Conservation (phyloP, 2,113 vertebrate species). For the Kryptolebias marmoratus region DNA sequence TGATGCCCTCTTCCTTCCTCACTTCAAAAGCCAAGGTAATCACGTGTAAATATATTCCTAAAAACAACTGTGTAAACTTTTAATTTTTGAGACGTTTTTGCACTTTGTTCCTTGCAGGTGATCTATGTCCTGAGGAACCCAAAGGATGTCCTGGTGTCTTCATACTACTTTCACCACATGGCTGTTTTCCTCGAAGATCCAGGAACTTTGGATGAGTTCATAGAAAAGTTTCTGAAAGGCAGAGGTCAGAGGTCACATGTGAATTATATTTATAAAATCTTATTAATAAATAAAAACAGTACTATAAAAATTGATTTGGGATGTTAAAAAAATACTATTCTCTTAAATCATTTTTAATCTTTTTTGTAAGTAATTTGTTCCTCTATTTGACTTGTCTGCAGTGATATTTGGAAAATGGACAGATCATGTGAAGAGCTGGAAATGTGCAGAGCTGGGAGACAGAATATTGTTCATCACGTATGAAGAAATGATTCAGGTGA, state of each 20-base stretch:
- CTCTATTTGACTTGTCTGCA: conserved; percentile 34
- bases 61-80: not conserved
- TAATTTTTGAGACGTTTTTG: not conserved
- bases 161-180: conserved; percentile 82
- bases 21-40: conserved; percentile 85
- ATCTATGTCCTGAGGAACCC: conserved; percentile 46
- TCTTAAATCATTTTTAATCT: not conserved
- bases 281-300: not conserved
- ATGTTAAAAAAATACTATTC: not conserved
- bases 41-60: not conserved
- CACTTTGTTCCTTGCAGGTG: conserved; percentile 36
- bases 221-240: conserved; percentile 76
- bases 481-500: conserved; percentile 80
- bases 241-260: conserved; percentile 60
- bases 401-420: conserved; percentile 84
- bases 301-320: not conserved
- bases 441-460: conserved; percentile 64
- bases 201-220: conserved; percentile 82
- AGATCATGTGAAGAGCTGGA: conserved; percentile 82
- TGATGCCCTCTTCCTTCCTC: conserved; percentile 81
- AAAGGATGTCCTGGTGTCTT: conserved; percentile 81
- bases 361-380: not conserved
- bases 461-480: conserved; percentile 79
- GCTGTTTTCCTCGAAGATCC: conserved; percentile 79
- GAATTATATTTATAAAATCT: not conserved